phyloP scores from a whole-genome alignment of 2,113 vertebrate species.

The Heterochromis multidens region DNA sequence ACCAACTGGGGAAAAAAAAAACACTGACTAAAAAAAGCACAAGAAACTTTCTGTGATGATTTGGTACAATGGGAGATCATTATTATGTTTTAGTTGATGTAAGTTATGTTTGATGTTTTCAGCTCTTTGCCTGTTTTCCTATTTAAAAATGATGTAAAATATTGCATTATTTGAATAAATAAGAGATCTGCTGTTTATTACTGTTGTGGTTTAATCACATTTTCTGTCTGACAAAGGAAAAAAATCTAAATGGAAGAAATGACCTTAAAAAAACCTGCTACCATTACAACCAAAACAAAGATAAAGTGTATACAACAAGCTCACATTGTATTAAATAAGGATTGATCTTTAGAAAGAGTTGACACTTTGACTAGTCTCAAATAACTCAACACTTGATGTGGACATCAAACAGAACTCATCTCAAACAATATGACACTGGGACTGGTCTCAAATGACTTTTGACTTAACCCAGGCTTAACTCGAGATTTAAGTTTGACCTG shows the following conservation, averaged over 20 bases:
- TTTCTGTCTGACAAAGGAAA: background rate
- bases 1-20: background rate
- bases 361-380: too few species aligned
- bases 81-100: constrained; percentile 42
- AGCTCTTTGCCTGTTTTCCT: constrained; percentile 65
- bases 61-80: constrained; percentile 13
- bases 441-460: too few species aligned
- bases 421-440: too few species aligned
- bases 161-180: constrained; percentile 80
- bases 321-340: background rate
- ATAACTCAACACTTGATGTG: too few species aligned
- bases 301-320: too few species aligned
- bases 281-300: background rate
- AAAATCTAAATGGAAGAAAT: background rate
- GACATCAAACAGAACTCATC: too few species aligned
- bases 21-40: background rate
- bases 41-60: constrained; percentile 13
- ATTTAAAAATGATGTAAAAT: constrained; percentile 73
- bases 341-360: too few species aligned
- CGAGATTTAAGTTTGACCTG: too few species aligned
- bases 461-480: too few species aligned
- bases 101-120: constrained; percentile 52
- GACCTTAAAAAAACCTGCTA: background rate
- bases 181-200: constrained; percentile 55
- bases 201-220: background rate